A percentile compares a stretch with the other conserved stretches of the same genome.
These are phyloP conservation scores for Drosophila busckii DNA, from an alignment of 1,140 invertebrate genomes.

Conservation along the genomic window DNA sequence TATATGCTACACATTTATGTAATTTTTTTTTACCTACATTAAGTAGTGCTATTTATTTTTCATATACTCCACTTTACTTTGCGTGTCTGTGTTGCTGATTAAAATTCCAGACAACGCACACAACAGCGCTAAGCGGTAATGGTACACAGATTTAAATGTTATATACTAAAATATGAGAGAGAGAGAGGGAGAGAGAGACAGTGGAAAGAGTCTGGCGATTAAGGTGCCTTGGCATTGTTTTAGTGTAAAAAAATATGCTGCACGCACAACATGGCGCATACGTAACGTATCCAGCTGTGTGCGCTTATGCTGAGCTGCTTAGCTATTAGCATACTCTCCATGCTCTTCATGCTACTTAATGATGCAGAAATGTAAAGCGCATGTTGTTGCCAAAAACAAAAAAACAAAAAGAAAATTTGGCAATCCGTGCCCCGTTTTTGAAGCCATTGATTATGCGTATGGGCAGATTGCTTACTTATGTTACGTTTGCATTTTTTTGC, in stretches of 20 bases:
- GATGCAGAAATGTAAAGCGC: constrained; percentile 64
- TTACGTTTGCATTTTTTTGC: background rate
- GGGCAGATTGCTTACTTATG: background rate
- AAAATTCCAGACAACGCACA: background rate
- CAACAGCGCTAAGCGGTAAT: background rate
- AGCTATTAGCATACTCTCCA: constrained; percentile 63
- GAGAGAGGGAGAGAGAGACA: too few relatives aligned
- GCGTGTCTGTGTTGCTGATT: background rate
- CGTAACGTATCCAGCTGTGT: constrained; percentile 13
- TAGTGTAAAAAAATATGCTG: constrained; percentile 16
- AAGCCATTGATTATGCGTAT: constrained; percentile 57
- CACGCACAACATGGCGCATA: constrained; percentile 19
- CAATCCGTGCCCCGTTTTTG: constrained; percentile 30
- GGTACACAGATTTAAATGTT: constrained; percentile 16
- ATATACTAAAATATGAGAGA: constrained; percentile 3
- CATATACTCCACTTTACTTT: too few relatives aligned
- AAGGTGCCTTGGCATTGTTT: constrained; percentile 32
- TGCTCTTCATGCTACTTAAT: constrained; percentile 63
- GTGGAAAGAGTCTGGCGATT: constrained; percentile 24
- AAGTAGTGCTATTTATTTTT: too few relatives aligned
- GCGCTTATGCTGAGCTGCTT: background rate
- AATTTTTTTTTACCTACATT: too few relatives aligned
- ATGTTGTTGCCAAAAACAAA: too few relatives aligned
- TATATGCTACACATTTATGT: too few relatives aligned
- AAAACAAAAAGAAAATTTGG: constrained; percentile 35